Evolutionary conservation across 2,888 invertebrate genomes (phyloP).

Genomic region (Drosophila algonquin): DNA sequence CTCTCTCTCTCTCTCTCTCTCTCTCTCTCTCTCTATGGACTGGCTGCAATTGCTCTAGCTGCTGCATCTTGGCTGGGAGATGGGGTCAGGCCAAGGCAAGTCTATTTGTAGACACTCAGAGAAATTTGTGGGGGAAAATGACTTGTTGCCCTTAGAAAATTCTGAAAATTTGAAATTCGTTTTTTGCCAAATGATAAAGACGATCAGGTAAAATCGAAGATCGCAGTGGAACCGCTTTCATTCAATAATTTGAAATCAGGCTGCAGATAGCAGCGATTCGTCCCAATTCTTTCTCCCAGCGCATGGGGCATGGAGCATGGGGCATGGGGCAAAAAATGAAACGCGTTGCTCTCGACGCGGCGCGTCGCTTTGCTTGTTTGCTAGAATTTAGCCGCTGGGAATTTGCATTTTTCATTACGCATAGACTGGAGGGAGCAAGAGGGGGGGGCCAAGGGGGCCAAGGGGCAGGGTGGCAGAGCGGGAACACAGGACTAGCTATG

Average conservation of each 20-base stretch:
- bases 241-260: too few species aligned
- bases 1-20: neutral
- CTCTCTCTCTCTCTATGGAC: neutral
- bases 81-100: constrained; percentile 27
- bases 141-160: neutral
- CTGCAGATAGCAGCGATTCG: neutral
- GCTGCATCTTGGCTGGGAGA: constrained; percentile 39
- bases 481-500: constrained; percentile 14
- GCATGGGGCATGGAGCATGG: neutral
- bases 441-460: neutral
- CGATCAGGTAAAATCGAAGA: neutral
- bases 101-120: constrained; percentile 41
- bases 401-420: constrained; percentile 83
- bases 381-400: constrained; percentile 82
- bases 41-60: constrained; percentile 63
- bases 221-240: too few species aligned
- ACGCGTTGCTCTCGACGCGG: constrained; percentile 50
- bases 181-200: too few species aligned
- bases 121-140: neutral
- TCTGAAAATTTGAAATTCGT: too few species aligned
- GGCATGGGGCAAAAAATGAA: constrained; percentile 31
- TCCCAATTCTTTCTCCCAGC: constrained; percentile 10
- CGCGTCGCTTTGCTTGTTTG: constrained; percentile 80
- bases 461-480: neutral
- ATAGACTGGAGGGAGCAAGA: constrained; percentile 28